Evolutionary conservation across 2,113 vertebrate species (phyloP).

Genomic region (Protobothrops mucrosquamatus): DNA sequence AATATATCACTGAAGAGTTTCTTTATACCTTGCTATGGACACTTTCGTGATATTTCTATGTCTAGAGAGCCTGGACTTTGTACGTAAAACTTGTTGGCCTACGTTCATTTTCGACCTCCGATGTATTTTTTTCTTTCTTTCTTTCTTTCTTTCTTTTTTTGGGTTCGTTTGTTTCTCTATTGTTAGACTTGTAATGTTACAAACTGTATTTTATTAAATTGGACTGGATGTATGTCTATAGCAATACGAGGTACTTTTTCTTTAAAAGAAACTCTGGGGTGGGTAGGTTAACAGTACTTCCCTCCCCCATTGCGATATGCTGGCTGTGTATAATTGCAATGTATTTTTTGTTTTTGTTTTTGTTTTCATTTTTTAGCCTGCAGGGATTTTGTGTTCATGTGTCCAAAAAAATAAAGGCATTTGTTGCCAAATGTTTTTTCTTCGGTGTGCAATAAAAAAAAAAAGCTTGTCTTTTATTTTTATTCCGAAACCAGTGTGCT

Average conservation of each 20-base stretch:
- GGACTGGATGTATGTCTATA: constrained; percentile 84
- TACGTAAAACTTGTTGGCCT: constrained; percentile 82
- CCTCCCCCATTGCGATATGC: constrained; percentile 70
- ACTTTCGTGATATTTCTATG: constrained; percentile 73
- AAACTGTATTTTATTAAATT: constrained; percentile 80
- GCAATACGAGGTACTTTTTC: constrained; percentile 87
- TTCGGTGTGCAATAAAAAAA: constrained; percentile 63
- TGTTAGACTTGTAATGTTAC: constrained; percentile 83
- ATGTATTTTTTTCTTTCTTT: constrained; percentile 63
- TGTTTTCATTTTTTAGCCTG: constrained; percentile 84
- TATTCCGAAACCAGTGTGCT: constrained; percentile 49
- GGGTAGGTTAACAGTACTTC: constrained; percentile 58
- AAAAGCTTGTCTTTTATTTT: constrained; percentile 48
- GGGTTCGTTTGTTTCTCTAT: constrained; percentile 72
- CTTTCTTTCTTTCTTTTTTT: background rate
- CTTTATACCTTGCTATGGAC: constrained; percentile 74
- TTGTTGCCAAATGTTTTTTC: constrained; percentile 81
- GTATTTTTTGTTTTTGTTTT: constrained; percentile 53
- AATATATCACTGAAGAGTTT: constrained; percentile 58
- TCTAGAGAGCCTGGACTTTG: constrained; percentile 75
- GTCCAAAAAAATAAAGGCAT: constrained; percentile 94
- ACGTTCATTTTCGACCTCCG: constrained; percentile 78
- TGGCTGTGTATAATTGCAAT: constrained; percentile 80
- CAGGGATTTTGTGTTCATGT: constrained; percentile 98
- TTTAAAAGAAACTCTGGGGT: constrained; percentile 65